These are phyloP conservation scores for Bibio marci DNA, from an alignment of 2,888 invertebrate genomes.

Conservation along the genomic window DNA sequence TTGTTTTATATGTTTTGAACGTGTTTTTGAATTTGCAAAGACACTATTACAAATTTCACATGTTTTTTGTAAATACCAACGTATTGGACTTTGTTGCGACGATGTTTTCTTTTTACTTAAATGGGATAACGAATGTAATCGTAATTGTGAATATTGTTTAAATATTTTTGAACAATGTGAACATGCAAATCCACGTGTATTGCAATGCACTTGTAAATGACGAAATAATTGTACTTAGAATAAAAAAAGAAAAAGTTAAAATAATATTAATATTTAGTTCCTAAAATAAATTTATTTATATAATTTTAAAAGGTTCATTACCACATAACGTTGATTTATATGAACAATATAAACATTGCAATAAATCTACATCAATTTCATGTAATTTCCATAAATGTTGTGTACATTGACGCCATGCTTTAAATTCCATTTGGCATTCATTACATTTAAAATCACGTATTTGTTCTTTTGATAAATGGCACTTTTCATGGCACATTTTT, in stretches of 20 bases:
- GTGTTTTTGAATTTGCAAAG: conserved; percentile 48
- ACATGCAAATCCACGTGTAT: conserved; percentile 33
- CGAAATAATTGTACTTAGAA: conserved; percentile 35
- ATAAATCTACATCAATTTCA: conserved; percentile 38
- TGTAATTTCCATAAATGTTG: conserved; percentile 53
- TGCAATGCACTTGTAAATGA: conserved; percentile 45
- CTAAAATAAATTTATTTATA: background rate
- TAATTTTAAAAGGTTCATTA: conserved; percentile 12
- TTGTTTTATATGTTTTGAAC: conserved; percentile 49
- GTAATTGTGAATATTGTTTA: conserved; percentile 40
- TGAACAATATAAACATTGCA: conserved; percentile 38
- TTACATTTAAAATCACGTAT: conserved; percentile 33
- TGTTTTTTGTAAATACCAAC: conserved; percentile 40
- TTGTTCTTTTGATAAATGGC: conserved; percentile 25
- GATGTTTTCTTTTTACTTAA: conserved; percentile 7
- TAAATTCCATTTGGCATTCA: conserved; percentile 33
- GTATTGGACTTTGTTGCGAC: conserved; percentile 8
- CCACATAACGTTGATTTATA: conserved; percentile 36
- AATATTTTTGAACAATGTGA: conserved; percentile 40
- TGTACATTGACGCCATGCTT: conserved; percentile 46
- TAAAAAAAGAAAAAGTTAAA: conserved; percentile 10
- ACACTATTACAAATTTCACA: conserved; percentile 50
- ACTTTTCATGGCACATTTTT: conserved; percentile 32
- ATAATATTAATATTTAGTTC: background rate
- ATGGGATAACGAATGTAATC: conserved; percentile 37